These are phyloP conservation scores for Clanis bilineata DNA, from an alignment of 2,888 invertebrate species.

Conservation along the genomic window DNA sequence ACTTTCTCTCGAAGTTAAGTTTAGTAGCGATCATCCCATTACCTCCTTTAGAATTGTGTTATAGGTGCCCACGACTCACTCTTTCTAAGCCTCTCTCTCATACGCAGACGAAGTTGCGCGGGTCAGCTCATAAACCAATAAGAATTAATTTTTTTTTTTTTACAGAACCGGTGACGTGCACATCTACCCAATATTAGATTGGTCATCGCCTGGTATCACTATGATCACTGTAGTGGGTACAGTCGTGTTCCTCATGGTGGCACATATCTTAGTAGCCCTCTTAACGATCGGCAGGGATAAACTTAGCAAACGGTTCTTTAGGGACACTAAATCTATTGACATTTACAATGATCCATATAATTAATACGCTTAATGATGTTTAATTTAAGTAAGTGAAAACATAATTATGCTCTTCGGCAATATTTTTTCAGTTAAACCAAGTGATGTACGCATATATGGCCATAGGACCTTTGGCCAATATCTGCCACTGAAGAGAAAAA, in stretches of 20 bases:
- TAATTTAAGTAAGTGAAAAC: neutral
- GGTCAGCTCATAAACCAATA: no score
- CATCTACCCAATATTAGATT: constrained; percentile 90
- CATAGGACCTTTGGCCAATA: no score
- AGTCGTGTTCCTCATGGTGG: constrained; percentile 79
- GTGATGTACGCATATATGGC: no score
- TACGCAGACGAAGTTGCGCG: no score
- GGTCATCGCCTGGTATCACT: constrained; percentile 85
- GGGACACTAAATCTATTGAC: constrained; percentile 37
- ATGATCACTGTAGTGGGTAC: constrained; percentile 82
- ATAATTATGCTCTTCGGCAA: no score
- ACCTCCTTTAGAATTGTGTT: no score
- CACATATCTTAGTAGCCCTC: constrained; percentile 83
- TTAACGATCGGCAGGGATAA: constrained; percentile 74
- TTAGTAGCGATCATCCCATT: no score
- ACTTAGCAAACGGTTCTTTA: constrained; percentile 40
- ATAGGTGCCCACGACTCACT: no score
- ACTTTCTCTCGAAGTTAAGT: no score
- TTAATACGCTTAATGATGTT: neutral
- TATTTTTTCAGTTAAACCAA: no score
- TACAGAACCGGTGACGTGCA: constrained; percentile 82
- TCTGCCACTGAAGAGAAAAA: no score
- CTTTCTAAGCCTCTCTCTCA: no score
- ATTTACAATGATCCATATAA: constrained; percentile 34
- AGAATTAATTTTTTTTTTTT: neutral